phyloP scores from a whole-genome alignment of 2,888 invertebrate genomes.

The Andrena bucephala region DNA sequence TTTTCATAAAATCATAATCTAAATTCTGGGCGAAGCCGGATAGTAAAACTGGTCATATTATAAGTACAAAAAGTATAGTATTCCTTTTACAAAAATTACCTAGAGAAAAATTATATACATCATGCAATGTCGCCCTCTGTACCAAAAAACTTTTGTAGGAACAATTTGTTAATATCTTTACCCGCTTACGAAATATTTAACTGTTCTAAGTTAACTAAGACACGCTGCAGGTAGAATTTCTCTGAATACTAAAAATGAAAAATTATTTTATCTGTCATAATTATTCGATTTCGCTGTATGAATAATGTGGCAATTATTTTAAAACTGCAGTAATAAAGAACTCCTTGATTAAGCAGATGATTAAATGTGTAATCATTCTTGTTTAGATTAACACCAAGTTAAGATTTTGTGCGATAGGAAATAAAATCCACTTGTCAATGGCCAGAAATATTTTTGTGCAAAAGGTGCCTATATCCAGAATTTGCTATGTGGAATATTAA shows the following conservation, averaged over 20 bases:
- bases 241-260: background rate
- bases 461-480: constrained; percentile 31
- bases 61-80: no score
- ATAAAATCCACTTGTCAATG: constrained; percentile 26
- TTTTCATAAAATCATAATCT: no score
- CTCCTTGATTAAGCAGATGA: background rate
- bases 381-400: constrained; percentile 47
- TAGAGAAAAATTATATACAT: no score
- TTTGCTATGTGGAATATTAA: constrained; percentile 73
- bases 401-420: constrained; percentile 25
- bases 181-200: no score
- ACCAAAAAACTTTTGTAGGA: no score
- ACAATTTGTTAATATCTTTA: no score
- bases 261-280: background rate
- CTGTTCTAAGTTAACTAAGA: no score
- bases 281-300: background rate
- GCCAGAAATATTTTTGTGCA: constrained; percentile 10
- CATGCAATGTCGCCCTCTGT: no score
- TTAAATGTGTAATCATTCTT: constrained; percentile 45
- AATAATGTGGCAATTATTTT: background rate
- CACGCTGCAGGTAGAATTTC: no score
- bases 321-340: background rate
- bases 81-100: no score
- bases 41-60: no score
- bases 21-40: no score